These are phyloP conservation scores for Channa maculata DNA, from an alignment of 2,113 vertebrate genomes.

Conservation along the genomic window DNA sequence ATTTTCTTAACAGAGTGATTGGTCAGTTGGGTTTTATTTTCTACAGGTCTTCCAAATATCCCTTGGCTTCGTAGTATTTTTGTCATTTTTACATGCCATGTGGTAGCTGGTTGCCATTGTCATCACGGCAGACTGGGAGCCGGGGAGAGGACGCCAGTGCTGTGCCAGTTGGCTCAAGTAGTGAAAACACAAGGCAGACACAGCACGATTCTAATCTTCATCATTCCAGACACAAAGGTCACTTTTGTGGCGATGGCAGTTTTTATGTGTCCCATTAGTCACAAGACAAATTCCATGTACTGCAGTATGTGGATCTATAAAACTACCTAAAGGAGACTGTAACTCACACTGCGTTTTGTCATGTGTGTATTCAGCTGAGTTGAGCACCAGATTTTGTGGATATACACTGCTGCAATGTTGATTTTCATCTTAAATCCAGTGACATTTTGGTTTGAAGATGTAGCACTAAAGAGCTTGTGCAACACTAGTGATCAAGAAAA, in stretches of 20 bases:
- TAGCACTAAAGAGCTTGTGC: constrained; percentile 35
- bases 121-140: constrained; percentile 80
- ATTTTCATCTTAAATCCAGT: constrained; percentile 14
- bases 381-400: background rate
- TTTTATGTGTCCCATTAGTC: constrained; percentile 64
- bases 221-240: constrained; percentile 81
- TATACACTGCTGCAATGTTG: background rate
- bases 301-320: constrained; percentile 10
- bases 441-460: constrained; percentile 40
- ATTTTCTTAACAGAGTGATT: constrained; percentile 32
- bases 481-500: constrained; percentile 18
- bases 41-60: constrained; percentile 61
- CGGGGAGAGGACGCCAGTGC: constrained; percentile 69
- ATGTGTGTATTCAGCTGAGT: background rate
- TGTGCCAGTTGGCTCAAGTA: constrained; percentile 83
- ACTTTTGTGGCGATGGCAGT: constrained; percentile 68
- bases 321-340: background rate
- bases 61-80: constrained; percentile 74
- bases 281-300: constrained; percentile 44
- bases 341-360: background rate
- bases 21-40: constrained; percentile 61
- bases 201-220: constrained; percentile 81
- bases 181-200: constrained; percentile 83
- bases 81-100: constrained; percentile 78
- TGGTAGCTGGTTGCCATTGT: constrained; percentile 79